A percentile compares a stretch with the other conserved stretches of the same genome.
These are phyloP conservation scores for Nematostella vectensis DNA, from an alignment of 92 coral and sea anemone genomes.

Conservation along the genomic window DNA sequence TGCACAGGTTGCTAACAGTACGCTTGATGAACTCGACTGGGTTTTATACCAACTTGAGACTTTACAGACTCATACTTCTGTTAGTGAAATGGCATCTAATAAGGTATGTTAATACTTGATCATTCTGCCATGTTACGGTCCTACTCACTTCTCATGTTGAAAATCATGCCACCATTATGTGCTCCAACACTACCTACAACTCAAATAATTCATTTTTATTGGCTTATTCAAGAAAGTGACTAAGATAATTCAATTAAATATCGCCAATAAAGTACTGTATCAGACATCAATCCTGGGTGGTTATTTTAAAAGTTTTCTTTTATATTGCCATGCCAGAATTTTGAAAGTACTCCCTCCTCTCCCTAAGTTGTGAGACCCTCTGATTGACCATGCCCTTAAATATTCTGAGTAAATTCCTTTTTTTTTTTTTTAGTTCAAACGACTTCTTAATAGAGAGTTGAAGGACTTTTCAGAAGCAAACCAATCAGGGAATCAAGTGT, in stretches of 20 bases:
- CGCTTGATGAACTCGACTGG: slow-evolving; percentile 94
- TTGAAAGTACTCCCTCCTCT: no score
- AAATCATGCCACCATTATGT: neutral
- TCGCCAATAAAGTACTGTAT: no score
- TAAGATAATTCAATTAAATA: no score
- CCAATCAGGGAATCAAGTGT: slow-evolving; percentile 92
- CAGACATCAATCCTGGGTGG: no score
- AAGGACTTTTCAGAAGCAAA: slow-evolving; percentile 95
- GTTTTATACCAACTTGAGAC: slow-evolving; percentile 86
- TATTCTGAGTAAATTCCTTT: no score
- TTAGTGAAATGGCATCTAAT: slow-evolving; percentile 96
- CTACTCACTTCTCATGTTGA: neutral
- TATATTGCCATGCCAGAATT: no score
- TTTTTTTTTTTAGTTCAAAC: slow-evolving; percentile 71
- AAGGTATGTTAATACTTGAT: slow-evolving; percentile 31
- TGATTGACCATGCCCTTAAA: no score
- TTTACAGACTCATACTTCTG: slow-evolving; percentile 84
- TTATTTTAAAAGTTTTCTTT: no score
- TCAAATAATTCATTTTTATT: no score
- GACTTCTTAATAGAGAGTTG: slow-evolving; percentile 88
- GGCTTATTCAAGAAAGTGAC: no score
- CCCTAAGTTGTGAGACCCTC: no score
- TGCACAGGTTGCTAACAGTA: slow-evolving; percentile 68
- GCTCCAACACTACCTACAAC: no score
- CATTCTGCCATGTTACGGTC: neutral